A percentile compares a stretch with the other conserved stretches of the same genome.
Evolutionary conservation across 2,888 invertebrate species (phyloP).

Genomic region (Diaphora mendica): DNA sequence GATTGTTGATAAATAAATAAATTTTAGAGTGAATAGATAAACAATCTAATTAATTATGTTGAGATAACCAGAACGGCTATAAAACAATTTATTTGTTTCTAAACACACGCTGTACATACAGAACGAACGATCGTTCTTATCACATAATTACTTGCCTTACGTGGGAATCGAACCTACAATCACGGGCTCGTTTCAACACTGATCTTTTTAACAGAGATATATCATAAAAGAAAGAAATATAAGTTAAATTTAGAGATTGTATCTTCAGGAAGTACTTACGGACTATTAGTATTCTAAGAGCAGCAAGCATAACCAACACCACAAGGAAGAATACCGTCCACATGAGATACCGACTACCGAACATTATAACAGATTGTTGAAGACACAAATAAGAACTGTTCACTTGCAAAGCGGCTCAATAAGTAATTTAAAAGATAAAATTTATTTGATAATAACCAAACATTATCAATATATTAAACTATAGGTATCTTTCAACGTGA

Average conservation of each 20-base stretch:
- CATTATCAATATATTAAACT: slow-evolving; percentile 7
- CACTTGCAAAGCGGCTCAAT: not conserved
- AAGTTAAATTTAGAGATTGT: not conserved
- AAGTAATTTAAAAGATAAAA: slow-evolving; percentile 8
- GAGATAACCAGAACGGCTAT: not conserved
- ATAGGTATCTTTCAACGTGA: not conserved
- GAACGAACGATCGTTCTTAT: not conserved
- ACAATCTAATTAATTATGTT: not conserved
- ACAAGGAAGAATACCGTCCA: not conserved
- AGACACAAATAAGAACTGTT: not conserved
- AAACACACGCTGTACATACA: not conserved
- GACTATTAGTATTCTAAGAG: not conserved
- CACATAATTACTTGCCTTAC: not conserved
- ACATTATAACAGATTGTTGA: slow-evolving; percentile 2
- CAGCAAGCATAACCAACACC: not conserved
- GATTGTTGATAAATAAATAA: not conserved
- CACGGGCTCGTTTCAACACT: not conserved
- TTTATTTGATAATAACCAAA: not conserved
- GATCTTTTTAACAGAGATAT: not conserved
- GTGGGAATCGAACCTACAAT: not conserved
- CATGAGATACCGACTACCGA: not conserved
- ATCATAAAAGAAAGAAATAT: not conserved
- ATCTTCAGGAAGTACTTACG: not conserved
- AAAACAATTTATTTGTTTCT: not conserved
- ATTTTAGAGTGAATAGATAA: not conserved